Evolutionary conservation across 2,888 invertebrate species (phyloP), one percentile per base, ranked within the genome.

Genomic region (Girardia tigrina): DNA sequence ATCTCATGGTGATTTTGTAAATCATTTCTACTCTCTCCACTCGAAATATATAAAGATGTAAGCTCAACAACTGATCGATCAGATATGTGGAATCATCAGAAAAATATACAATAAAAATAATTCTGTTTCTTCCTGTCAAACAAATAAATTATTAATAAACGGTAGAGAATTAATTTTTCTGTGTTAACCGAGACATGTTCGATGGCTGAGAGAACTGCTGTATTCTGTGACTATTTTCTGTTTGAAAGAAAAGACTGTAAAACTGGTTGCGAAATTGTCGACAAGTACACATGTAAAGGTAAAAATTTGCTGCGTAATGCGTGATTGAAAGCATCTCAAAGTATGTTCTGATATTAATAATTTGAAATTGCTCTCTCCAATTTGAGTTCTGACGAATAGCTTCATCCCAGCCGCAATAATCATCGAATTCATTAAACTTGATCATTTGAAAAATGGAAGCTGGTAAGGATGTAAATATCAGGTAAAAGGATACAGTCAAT

Each of bases 401-500:
- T 0, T 79, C 78, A 29, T 81, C 77, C 0, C 79, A 77, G 77
- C 81, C 42, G 26, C 77, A 77, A 0, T 27, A n/a, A 2, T 78
- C 72, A 0, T 81, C 82, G n/a, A n/a, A n/a, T 0, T 78, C 78
- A 29, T 28, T n/a, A 4, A 71, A 71, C 14, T 71, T 28, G 26
- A 82, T 75, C 26, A 79, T 79, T 73, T 80, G 81, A 69, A 84
- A 78, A 16, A 82, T 77, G 0, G 83, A 82, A 27, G 81, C 82
- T 1, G 84, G 84, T 8, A 84, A 78, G 72, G 82, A 80, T 12
- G 83, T 83, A 75, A 82, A 80, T 28, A 83, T 83, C 14, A 83
- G 80, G 78, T 82, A 84, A 78, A 84, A 84, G 1, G 83, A 83
- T 4, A 84, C 83, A 0, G 81, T 80, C 27, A 84, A 79, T 0